Conservation (phyloP, 2,888 invertebrate genomes). For the Ornithoptera priamus region DNA sequence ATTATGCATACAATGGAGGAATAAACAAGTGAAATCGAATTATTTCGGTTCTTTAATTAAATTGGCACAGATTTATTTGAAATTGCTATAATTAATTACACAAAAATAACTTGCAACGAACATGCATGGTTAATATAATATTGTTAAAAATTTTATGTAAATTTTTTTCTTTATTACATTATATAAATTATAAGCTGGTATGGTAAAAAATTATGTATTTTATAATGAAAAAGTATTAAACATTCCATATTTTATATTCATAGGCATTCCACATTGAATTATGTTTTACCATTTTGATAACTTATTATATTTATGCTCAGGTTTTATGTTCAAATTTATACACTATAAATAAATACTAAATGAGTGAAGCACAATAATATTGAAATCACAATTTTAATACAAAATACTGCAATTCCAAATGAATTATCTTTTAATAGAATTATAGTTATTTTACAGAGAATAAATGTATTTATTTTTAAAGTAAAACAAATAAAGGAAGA, state of each 20-base stretch:
- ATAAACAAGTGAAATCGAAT: conserved; percentile 57
- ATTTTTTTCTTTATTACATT: not conserved
- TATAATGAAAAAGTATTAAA: not conserved
- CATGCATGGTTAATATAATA: not conserved
- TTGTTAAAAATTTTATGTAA: not conserved
- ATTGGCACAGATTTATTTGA: conserved; percentile 19
- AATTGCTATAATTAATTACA: conserved; percentile 5
- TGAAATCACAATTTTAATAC: not conserved
- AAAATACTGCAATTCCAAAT: not conserved
- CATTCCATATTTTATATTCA: not conserved
- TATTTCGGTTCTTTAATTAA: conserved; percentile 9
- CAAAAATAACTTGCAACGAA: not conserved
- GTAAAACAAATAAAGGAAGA: too few relatives aligned
- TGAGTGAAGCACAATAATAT: conserved; percentile 20
- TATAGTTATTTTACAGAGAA: not conserved
- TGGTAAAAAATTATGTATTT: not conserved
- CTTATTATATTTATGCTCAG: not conserved
- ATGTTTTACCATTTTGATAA: not conserved
- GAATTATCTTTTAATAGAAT: not conserved
- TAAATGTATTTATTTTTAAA: not conserved
- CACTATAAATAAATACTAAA: conserved; percentile 3
- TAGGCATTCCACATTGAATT: too few relatives aligned
- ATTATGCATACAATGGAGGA: conserved; percentile 97
- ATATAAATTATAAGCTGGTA: not conserved
- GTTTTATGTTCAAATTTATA: conserved; percentile 22